These are phyloP conservation scores for Mus spicilegus DNA, from an alignment of 2,113 vertebrate genomes.

Conservation along the genomic window DNA sequence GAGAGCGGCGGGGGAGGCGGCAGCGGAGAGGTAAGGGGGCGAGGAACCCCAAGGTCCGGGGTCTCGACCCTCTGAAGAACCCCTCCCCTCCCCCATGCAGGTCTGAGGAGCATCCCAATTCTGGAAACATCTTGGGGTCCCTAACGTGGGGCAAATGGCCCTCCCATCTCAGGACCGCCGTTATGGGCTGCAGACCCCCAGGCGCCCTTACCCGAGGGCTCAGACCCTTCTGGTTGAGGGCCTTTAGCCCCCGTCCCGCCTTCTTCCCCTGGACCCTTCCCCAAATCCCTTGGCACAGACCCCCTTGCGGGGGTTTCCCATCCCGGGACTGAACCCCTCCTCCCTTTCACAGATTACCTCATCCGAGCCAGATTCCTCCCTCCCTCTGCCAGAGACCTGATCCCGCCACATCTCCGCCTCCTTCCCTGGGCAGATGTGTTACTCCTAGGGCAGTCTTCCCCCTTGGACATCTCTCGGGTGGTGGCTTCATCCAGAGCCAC, in stretches of 20 bases:
- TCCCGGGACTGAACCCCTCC: constrained; percentile 81
- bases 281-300: constrained; percentile 74
- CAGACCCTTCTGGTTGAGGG: constrained; percentile 27
- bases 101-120: constrained; percentile 68
- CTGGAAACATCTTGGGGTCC: constrained; percentile 63
- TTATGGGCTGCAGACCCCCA: constrained; percentile 39
- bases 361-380: constrained; percentile 81
- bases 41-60: constrained; percentile 70
- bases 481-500: constrained; percentile 60
- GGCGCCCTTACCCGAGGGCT: constrained; percentile 37
- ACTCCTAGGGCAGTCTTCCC: constrained; percentile 74
- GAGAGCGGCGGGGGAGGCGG: constrained; percentile 93
- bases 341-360: constrained; percentile 82
- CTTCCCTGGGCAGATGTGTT: constrained; percentile 78
- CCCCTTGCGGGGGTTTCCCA: constrained; percentile 76
- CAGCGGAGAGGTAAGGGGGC: constrained; percentile 93
- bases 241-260: not conserved
- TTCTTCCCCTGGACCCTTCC: constrained; percentile 61
- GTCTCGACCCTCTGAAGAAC: constrained; percentile 76
- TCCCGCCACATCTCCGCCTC: constrained; percentile 82
- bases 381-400: constrained; percentile 79
- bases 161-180: constrained; percentile 56
- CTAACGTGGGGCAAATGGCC: constrained; percentile 47
- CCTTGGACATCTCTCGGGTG: constrained; percentile 65
- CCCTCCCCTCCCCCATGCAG: constrained; percentile 73